Percentiles rank a stretch among this genome's conserved stretches.
Conservation (phyloP, 2,113 vertebrate species). For the Brachyhypopomus gauderio region DNA sequence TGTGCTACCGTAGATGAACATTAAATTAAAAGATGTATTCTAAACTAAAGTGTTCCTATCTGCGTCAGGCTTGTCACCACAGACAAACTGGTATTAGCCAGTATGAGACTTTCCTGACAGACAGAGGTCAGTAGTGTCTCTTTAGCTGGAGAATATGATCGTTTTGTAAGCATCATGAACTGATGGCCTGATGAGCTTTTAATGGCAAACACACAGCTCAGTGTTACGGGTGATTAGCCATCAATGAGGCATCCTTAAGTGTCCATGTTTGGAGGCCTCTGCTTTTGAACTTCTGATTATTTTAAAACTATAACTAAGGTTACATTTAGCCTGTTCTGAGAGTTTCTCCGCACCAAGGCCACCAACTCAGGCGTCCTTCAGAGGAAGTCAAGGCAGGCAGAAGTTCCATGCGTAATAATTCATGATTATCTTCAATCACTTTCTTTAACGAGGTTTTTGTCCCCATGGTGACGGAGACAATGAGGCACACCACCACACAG, state of each 20-base stretch:
- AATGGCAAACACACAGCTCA: conserved; percentile 53
- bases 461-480: conserved; percentile 53
- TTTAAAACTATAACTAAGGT: conserved; percentile 25
- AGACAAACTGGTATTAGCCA: not conserved
- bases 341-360: no score
- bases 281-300: conserved; percentile 31
- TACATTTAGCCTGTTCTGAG: not conserved
- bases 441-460: conserved; percentile 61
- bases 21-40: not conserved
- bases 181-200: conserved; percentile 57
- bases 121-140: conserved; percentile 38
- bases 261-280: conserved; percentile 33
- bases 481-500: conserved; percentile 40
- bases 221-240: conserved; percentile 61
- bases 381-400: conserved; percentile 58
- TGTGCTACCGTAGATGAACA: no score
- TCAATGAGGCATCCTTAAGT: conserved; percentile 60
- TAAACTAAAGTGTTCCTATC: not conserved
- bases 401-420: conserved; percentile 63
- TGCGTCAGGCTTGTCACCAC: not conserved
- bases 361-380: conserved; percentile 56
- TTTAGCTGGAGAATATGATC: conserved; percentile 51
- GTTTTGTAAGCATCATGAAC: conserved; percentile 53
- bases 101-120: conserved; percentile 32
- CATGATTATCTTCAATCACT: conserved; percentile 63